Base-by-base conservation (phyloP, 2,113 vertebrate species). In the Alosa alosa region DNA sequence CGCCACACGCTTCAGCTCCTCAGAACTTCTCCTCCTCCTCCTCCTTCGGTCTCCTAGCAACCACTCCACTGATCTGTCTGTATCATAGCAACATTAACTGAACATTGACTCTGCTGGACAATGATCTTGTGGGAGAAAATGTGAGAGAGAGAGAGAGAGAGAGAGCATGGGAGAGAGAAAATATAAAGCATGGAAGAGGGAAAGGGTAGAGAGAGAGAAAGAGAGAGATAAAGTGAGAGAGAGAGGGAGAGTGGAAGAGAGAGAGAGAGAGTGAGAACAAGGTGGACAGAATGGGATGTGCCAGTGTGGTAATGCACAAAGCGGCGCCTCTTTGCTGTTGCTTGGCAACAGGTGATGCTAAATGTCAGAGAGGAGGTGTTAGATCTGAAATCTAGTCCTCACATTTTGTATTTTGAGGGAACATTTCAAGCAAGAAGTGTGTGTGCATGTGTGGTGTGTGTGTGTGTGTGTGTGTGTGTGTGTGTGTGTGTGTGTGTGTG, bases 11-110 rank as follows among this genome's bases (percentile, higher is more conserved):
- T 17, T 17, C 52, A 52, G 47, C 47, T 49, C 50, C 11, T 52
- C 50, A 52, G 1, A 52, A 55, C 52, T 17, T 17, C 52, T 15
- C 13, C 52, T 55, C 52, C 52, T 15, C 52, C 52, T 55, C 52
- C 64, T 72, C n/a, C 64, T 72, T 1, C 64, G 7, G 10, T 72
- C 3, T 72, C 64, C 64, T 72, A 72, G 64, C 64, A 72, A 72
- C 64, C 64, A 31, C n/a, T 72, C n/a, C 64, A 64, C 57, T 64
- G 57, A 64, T 64, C 57, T 22, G 6, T 64, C 57, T n/a, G 25
- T 72, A 72, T 72, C 64, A 72, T 72, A 72, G 64, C 64, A 72
- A 72, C 64, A 72, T 72, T 72, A 25, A 72, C 64, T 72, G n/a
- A 72, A 36, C 64, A 3, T 8, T 72, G 25, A 72, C 64, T 72